phyloP scores from a whole-genome alignment of 2,113 vertebrate genomes.

The Pseudolaguvia tuberculata region DNA sequence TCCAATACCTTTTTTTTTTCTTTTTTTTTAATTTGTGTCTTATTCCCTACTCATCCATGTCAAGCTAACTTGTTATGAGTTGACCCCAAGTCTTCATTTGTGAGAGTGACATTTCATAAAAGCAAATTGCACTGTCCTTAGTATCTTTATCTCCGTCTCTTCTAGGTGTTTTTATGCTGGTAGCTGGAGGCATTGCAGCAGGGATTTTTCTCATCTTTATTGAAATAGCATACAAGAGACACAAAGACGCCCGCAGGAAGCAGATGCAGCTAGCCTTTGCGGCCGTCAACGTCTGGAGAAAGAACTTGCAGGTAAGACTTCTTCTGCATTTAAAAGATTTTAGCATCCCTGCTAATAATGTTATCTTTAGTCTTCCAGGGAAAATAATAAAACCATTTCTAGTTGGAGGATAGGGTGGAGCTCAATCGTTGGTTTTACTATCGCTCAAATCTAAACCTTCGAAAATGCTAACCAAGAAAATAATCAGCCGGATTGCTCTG shows the following conservation, averaged over 20 bases:
- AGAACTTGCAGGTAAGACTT: slow-evolving; percentile 95
- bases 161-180: slow-evolving; percentile 83
- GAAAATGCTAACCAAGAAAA: slow-evolving; percentile 14
- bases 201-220: slow-evolving; percentile 99
- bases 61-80: slow-evolving; percentile 5
- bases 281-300: slow-evolving; percentile 97
- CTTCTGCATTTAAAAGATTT: background rate
- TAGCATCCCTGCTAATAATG: background rate
- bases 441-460: background rate
- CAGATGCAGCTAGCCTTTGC: slow-evolving; percentile 99
- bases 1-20: slow-evolving; percentile 68
- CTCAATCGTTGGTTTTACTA: background rate
- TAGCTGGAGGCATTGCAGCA: slow-evolving; percentile 88
- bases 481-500: slow-evolving; percentile 41
- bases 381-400: background rate
- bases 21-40: slow-evolving; percentile 50
- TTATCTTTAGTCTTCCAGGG: background rate
- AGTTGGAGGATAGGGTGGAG: slow-evolving; percentile 3
- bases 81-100: slow-evolving; percentile 9
- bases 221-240: slow-evolving; percentile 97
- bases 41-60: slow-evolving; percentile 45
- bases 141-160: slow-evolving; percentile 52
- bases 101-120: background rate
- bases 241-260: slow-evolving; percentile 97
- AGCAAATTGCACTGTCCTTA: slow-evolving; percentile 40